These are phyloP conservation scores for Halcyon badia DNA, from an alignment of 2,797 vertebrate genomes.

Conservation along the genomic window DNA sequence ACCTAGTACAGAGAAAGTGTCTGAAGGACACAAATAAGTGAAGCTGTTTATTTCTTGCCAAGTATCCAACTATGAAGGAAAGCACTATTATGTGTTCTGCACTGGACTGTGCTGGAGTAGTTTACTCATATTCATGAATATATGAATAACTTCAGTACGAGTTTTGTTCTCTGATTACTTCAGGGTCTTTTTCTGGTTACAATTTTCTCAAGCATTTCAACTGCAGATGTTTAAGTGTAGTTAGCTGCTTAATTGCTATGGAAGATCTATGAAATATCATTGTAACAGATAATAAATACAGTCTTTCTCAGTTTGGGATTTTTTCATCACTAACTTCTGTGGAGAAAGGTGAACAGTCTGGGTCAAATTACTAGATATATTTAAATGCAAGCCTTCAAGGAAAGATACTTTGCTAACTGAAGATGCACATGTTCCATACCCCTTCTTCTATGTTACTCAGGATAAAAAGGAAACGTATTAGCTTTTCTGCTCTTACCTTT, in stretches of 20 bases:
- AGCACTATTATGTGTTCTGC: not conserved
- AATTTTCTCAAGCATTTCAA: not conserved
- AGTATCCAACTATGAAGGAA: not conserved
- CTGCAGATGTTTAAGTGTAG: not conserved
- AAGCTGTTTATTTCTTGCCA: not conserved
- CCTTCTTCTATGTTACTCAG: not conserved
- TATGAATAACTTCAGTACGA: not conserved
- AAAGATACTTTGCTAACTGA: not conserved
- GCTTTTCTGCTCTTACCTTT: not conserved
- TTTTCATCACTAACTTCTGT: not conserved
- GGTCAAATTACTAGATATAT: not conserved
- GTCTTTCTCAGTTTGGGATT: not conserved
- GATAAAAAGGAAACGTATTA: not conserved
- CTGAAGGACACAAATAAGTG: not conserved
- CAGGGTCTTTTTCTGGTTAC: not conserved
- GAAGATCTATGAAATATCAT: not conserved
- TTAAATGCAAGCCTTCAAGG: not conserved
- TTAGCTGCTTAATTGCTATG: not conserved
- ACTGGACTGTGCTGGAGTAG: not conserved
- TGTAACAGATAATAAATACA: not conserved
- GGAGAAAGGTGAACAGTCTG: not conserved
- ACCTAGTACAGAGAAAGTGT: not conserved
- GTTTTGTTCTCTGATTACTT: not conserved
- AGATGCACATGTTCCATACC: not conserved
- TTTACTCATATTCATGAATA: not conserved